phyloP scores from a whole-genome alignment of 2,113 vertebrate genomes.

The Psophia crepitans region DNA sequence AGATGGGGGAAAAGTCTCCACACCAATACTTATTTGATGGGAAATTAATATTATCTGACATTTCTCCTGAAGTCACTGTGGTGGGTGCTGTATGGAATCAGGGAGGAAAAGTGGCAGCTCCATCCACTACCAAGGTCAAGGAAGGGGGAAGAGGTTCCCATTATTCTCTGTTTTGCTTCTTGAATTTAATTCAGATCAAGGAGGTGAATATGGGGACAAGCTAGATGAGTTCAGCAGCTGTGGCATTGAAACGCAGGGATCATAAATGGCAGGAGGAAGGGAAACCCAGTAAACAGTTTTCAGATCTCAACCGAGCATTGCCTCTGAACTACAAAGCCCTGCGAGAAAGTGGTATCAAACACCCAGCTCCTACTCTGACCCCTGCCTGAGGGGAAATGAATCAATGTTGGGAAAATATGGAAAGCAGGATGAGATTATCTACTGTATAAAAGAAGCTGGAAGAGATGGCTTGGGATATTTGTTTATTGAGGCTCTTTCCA shows the following conservation, averaged over 20 bases:
- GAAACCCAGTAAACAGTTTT: conserved; percentile 45
- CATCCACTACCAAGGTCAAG: conserved; percentile 3
- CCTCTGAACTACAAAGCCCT: conserved; percentile 48
- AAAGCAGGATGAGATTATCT: conserved; percentile 50
- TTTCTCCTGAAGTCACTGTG: not conserved
- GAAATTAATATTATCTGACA: not conserved
- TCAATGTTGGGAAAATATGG: conserved; percentile 56
- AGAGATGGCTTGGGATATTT: conserved; percentile 37
- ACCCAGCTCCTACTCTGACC: conserved; percentile 17
- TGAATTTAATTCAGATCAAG: not conserved
- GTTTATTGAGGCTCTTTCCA: conserved; percentile 21
- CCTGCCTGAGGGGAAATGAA: conserved; percentile 39
- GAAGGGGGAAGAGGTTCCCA: conserved; percentile 25
- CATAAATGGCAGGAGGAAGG: conserved; percentile 44
- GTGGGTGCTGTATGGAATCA: not conserved
- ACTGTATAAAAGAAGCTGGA: conserved; percentile 34
- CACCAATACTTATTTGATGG: not conserved
- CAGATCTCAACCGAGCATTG: not conserved
- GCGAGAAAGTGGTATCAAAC: conserved; percentile 44
- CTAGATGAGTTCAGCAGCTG: conserved; percentile 42
- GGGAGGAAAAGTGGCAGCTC: not conserved
- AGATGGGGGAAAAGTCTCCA: not conserved
- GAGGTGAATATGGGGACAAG: conserved; percentile 47
- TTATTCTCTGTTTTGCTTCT: conserved; percentile 24
- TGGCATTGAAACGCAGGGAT: conserved; percentile 13